Evolutionary conservation across 2,113 vertebrate genomes (phyloP), one percentile per base, ranked within the genome.

Genomic region (Peromyscus leucopus): DNA sequence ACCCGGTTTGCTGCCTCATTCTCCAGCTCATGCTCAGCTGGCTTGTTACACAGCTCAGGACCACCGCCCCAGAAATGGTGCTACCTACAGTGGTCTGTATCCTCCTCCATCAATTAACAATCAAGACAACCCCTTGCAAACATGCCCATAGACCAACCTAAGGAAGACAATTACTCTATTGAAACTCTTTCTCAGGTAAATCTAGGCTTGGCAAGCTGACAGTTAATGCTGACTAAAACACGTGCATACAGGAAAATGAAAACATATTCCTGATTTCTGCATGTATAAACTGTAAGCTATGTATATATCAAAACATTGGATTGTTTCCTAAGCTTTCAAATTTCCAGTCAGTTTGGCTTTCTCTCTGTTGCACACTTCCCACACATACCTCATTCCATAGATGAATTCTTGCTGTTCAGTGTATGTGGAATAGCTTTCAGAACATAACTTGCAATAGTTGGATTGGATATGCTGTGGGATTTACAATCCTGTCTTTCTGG

Each of bases 401-500:
- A 79, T 86, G 72, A 89, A 90, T 93, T 91, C 24, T 92, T 96
- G 21, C 10, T 75, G 0, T 87, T 21, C 65, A 19, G 19, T 89
- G 46, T 46, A 9, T 13, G n/a, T 88, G 7, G 39, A 8, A n/a
- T 90, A 55, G 8, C 1, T 94, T 82, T 92, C 12, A 85, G 39
- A 26, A 3, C 2, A 42, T 89, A 26, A 57, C 63, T 86, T 74
- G 28, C 1, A 95, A 39, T 78, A 69, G 80, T 82, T 92, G n/a
- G 21, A 72, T 74, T 67, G 22, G 9, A 72, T 89, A 85, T 93
- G 28, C 61, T 76, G 19, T 46, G 42, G n/a, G 21, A 94, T 93
- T 92, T 94, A 89, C 90, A 82, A 63, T 88, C 48, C 8, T 57
- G 17, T 94, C 91, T 78, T 97, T 48, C 28, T 80, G n/a, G n/a